Evolutionary conservation across 2,113 vertebrate genomes (phyloP), one percentile per base, ranked within the genome.

Genomic region (Scophthalmus maximus): DNA sequence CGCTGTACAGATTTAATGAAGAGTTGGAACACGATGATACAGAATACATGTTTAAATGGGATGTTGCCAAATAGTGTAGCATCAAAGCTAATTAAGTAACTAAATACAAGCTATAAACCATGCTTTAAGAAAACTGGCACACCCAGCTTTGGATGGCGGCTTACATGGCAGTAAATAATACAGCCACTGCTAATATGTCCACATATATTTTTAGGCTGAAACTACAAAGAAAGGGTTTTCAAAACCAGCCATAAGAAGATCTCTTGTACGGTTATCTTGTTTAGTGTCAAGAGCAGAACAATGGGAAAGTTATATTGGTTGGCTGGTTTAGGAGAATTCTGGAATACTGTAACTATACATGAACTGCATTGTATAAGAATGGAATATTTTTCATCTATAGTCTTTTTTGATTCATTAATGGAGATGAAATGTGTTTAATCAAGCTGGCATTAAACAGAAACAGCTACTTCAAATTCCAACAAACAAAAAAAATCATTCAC

Each of bases 21-120:
- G 32, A 23, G 68, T n/a, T 56, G 65, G 30, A 80, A 52, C 23
- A 52, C 18, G 27, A 53, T 68, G 30, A 60, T 34, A 32, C 42
- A 74, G 42, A 56, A 76, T 62, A 8, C 40, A 68, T 55, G 27
- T 62, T 52, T 32, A 29, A 60, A 75, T 51, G 10, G 47, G 66
- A 58, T 29, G 25, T 25, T 61, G 60, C 29, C 27, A 69, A 62
- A 65, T 66, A 12, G 46, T 56, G 32, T 20, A 40, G 47, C 74
- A 81, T 88, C 64, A 83, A 88, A 83, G 53, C 27, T 68, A 71
- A 79, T 77, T 63, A 79, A 40, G 57, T 23, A 25, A 40, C 38
- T 69, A 67, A 71, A 82, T 64, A 44, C 57, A 64, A 72, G 55
- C 8, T 26, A 34, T n/a, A 8, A 44, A n/a, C 2, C 4, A 26